Evolutionary conservation across 2,888 invertebrate species (phyloP).

Genomic region (Chrysomela aeneicollis): DNA sequence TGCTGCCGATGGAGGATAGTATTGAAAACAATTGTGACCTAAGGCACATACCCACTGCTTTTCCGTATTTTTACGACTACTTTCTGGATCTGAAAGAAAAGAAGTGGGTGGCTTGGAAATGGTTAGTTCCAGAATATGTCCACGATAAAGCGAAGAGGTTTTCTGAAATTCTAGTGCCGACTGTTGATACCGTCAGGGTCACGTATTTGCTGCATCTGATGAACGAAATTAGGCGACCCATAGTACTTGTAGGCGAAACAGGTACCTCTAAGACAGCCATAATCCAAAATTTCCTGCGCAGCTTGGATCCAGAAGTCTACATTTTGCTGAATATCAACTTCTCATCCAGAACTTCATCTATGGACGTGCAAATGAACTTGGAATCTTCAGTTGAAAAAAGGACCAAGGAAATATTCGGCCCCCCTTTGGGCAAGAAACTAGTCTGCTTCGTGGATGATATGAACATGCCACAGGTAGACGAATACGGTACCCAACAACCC

Average conservation of each 20-base stretch:
- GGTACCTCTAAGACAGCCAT: conserved; percentile 94
- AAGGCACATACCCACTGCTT: conserved; percentile 78
- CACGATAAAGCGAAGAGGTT: conserved; percentile 77
- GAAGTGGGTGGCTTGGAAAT: conserved; percentile 87
- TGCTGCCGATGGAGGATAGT: conserved; percentile 75
- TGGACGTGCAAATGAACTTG: conserved; percentile 88
- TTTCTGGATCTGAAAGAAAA: conserved; percentile 72
- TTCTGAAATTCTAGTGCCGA: conserved; percentile 88
- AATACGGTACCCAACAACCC: conserved; percentile 93
- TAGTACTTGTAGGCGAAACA: conserved; percentile 87
- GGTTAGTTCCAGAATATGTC: conserved; percentile 77
- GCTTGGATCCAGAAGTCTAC: conserved; percentile 75
- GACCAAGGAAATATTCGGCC: conserved; percentile 89
- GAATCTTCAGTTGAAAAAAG: conserved; percentile 90
- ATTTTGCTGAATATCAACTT: conserved; percentile 86
- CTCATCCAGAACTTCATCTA: conserved; percentile 88
- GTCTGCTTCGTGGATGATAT: conserved; percentile 93
- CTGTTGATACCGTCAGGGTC: conserved; percentile 84
- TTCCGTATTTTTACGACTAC: conserved; percentile 83
- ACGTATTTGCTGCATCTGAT: conserved; percentile 81
- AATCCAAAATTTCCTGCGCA: conserved; percentile 80
- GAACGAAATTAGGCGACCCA: conserved; percentile 78
- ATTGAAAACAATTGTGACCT: conserved; percentile 69
- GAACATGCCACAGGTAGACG: conserved; percentile 92
- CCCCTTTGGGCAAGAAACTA: conserved; percentile 88